phyloP scores from a whole-genome alignment of 2,113 vertebrate genomes.

The Empidonax alnorum region DNA sequence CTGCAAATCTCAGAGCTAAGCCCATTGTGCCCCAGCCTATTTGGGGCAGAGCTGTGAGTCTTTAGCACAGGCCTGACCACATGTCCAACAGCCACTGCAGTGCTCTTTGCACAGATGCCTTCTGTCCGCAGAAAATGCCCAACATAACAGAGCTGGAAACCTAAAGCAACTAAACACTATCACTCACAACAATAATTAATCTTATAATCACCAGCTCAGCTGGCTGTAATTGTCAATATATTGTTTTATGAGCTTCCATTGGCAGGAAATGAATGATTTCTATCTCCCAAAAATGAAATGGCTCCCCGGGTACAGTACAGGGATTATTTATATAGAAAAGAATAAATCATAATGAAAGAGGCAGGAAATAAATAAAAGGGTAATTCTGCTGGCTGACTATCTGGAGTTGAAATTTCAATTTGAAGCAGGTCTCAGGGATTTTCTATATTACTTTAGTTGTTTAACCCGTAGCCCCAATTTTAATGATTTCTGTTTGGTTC shows the following conservation, averaged over 20 bases:
- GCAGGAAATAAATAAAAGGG: conserved; percentile 42
- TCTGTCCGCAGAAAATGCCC: background rate
- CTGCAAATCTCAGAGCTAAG: background rate
- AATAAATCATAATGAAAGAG: conserved; percentile 60
- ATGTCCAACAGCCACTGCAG: background rate
- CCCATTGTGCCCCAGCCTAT: rapidly evolving
- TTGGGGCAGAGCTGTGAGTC: background rate
- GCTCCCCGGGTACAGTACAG: background rate
- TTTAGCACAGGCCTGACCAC: background rate
- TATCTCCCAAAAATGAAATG: conserved; percentile 41
- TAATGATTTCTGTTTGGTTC: background rate
- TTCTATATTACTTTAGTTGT: background rate
- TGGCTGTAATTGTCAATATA: conserved; percentile 43
- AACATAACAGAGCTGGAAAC: background rate
- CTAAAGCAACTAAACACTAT: background rate
- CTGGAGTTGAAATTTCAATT: background rate
- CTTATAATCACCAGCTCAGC: conserved; percentile 48
- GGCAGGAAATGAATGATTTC: conserved; percentile 58
- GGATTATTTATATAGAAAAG: conserved; percentile 38
- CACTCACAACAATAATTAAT: conserved; percentile 40
- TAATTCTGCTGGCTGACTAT: background rate
- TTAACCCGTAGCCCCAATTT: background rate
- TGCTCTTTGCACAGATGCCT: background rate
- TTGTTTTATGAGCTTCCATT: conserved; percentile 43
- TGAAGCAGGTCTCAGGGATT: background rate